Conservation (phyloP, 2,797 vertebrate genomes). For the Ctenosaura bakeri region DNA sequence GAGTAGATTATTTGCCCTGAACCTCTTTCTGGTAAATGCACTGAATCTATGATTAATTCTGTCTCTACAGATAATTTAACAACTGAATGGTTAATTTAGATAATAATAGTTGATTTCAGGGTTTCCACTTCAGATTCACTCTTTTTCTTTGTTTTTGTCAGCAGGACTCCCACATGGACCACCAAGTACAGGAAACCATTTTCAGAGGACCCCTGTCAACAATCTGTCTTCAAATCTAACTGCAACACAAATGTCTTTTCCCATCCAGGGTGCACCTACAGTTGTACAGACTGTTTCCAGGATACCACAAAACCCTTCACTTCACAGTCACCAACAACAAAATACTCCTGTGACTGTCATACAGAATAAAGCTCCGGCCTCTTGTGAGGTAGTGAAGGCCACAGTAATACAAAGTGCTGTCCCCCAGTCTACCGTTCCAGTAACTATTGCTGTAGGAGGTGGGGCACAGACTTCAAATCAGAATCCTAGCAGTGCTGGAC, state of each 20-base stretch:
- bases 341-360: constrained; percentile 86
- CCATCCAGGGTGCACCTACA: constrained; percentile 87
- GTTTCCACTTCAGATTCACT: constrained; percentile 27
- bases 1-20: constrained; percentile 1
- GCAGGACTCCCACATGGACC: constrained; percentile 85
- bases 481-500: constrained; percentile 85
- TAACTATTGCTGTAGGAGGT: constrained; percentile 82
- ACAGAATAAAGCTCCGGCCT: constrained; percentile 85
- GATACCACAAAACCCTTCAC: constrained; percentile 85
- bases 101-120: not conserved
- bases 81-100: not conserved
- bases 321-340: constrained; percentile 85
- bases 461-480: constrained; percentile 82
- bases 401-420: constrained; percentile 89
- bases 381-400: constrained; percentile 87
- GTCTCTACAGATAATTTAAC: constrained; percentile 1
- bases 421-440: constrained; percentile 83
- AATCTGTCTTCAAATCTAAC: constrained; percentile 85
- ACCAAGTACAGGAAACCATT: constrained; percentile 86
- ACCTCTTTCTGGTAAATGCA: not conserved
- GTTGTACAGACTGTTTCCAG: constrained; percentile 86
- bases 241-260: constrained; percentile 88
- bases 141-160: constrained; percentile 64
- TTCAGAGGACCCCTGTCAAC: constrained; percentile 83
- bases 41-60: not conserved